phyloP scores from a whole-genome alignment of 23 tunicate species.

The Styela clava region DNA sequence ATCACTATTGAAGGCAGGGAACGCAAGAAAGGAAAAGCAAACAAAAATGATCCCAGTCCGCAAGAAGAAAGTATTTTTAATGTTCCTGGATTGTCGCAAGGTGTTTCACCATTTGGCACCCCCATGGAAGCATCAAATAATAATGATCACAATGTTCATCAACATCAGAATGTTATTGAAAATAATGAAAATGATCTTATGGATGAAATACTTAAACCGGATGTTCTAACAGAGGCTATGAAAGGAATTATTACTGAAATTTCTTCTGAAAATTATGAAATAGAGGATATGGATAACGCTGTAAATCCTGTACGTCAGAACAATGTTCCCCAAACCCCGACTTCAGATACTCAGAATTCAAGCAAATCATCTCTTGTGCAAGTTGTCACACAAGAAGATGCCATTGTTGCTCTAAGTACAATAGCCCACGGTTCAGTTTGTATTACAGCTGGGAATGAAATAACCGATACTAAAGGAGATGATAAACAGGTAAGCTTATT shows the following conservation, averaged over 20 bases:
- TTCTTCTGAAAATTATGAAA: not conserved
- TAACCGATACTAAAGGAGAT: too few species aligned
- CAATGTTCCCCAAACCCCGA: not conserved
- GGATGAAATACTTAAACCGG: not conserved
- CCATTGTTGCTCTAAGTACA: not conserved
- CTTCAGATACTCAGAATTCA: not conserved
- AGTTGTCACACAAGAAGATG: not conserved
- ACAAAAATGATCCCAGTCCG: not conserved
- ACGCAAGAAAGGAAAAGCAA: not conserved
- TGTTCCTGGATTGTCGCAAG: constrained; percentile 55
- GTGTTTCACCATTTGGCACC: constrained; percentile 59
- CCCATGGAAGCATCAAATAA: constrained; percentile 38
- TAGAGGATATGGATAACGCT: not conserved
- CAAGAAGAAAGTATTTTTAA: constrained; percentile 26
- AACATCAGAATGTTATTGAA: too few species aligned
- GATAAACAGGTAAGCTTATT: too few species aligned
- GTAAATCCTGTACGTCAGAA: too few species aligned
- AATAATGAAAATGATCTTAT: too few species aligned
- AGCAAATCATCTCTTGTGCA: not conserved
- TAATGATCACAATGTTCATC: too few species aligned
- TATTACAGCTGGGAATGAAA: too few species aligned
- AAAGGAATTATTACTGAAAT: not conserved
- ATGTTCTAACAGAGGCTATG: not conserved
- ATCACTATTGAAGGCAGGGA: not conserved
- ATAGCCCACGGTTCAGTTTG: not conserved